phyloP scores from a whole-genome alignment of 2,888 invertebrate genomes.

The Trachelus stipa region DNA sequence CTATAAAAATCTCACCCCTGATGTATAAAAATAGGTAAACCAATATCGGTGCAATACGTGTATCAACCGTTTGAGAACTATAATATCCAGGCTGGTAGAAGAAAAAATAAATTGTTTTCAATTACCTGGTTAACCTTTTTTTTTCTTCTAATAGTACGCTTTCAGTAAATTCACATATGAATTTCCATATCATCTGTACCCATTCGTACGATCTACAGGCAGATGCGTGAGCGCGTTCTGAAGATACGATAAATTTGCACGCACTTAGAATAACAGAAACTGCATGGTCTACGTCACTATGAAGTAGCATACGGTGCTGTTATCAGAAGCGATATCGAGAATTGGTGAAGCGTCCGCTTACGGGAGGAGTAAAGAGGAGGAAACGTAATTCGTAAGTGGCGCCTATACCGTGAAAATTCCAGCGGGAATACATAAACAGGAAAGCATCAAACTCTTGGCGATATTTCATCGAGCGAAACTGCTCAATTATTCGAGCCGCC shows the following conservation, averaged over 20 bases:
- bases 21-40: background rate
- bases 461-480: conserved; percentile 6
- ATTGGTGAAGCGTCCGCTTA: no score
- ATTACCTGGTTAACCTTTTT: background rate
- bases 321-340: background rate
- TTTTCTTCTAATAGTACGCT: background rate
- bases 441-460: background rate
- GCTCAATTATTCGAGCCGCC: background rate
- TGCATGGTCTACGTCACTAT: background rate
- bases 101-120: background rate
- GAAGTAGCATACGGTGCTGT: background rate
- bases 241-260: background rate
- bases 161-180: no score
- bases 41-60: background rate
- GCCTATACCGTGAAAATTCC: background rate
- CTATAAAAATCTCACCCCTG: background rate
- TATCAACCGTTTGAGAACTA: background rate
- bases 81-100: background rate
- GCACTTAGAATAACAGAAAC: background rate
- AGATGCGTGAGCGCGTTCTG: background rate
- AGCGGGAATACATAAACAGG: background rate
- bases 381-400: background rate
- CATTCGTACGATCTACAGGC: no score
- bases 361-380: background rate
- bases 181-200: no score